Evolutionary conservation across 2,888 invertebrate genomes (phyloP).

Genomic region (Apoda limacodes): DNA sequence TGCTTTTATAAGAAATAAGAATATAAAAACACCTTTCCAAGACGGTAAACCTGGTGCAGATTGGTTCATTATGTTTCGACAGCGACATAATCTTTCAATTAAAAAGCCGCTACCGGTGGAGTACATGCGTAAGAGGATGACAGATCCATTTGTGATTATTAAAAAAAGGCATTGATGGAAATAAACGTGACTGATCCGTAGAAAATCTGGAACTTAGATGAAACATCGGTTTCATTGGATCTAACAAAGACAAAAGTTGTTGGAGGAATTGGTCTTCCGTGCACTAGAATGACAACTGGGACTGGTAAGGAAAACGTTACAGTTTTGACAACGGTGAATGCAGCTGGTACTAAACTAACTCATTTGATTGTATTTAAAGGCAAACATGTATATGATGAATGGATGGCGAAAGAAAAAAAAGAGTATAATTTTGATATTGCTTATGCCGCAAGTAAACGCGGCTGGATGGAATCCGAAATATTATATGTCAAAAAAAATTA

Average conservation of each 20-base stretch:
- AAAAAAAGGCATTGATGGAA: constrained; percentile 5
- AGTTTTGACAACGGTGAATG: constrained; percentile 20
- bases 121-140: constrained; percentile 5
- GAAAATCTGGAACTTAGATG: constrained; percentile 12
- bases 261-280: constrained; percentile 4
- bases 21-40: constrained; percentile 14
- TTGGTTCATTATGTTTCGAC: constrained; percentile 19
- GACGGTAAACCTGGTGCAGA: constrained; percentile 17
- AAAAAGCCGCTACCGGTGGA: constrained; percentile 9
- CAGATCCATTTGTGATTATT: constrained; percentile 8
- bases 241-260: constrained; percentile 15
- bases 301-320: constrained; percentile 18
- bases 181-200: constrained; percentile 1
- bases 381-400: constrained; percentile 8
- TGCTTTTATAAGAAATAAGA: constrained; percentile 15
- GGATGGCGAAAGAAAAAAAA: constrained; percentile 16
- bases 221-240: constrained; percentile 14
- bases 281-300: constrained; percentile 8
- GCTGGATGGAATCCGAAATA: constrained; percentile 30
- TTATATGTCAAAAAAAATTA: constrained; percentile 25
- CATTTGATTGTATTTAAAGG: constrained; percentile 21
- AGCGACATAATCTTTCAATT: constrained; percentile 17
- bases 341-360: constrained; percentile 14
- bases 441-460: constrained; percentile 28
- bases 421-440: constrained; percentile 24